Evolutionary conservation across 2,797 vertebrate genomes (phyloP).

Genomic region (Meda fulgida): DNA sequence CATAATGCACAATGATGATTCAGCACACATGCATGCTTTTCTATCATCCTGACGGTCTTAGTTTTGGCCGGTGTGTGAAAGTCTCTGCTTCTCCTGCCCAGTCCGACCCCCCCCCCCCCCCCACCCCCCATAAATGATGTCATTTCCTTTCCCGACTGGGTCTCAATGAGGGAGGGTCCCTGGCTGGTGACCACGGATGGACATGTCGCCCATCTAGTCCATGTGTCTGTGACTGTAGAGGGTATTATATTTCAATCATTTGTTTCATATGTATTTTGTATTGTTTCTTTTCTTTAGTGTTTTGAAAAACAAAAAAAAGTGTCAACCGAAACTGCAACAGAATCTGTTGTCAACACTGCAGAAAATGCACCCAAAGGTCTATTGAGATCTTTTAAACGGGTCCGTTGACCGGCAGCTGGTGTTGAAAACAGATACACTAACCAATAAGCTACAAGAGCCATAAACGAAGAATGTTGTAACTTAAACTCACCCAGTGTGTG

Average conservation of each 20-base stretch:
- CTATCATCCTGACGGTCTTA: constrained; percentile 66
- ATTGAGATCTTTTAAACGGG: neutral
- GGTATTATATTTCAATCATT: constrained; percentile 67
- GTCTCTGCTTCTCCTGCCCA: constrained; percentile 84
- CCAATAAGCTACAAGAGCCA: constrained; percentile 53
- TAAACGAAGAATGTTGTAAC: constrained; percentile 19
- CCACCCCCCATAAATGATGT: constrained; percentile 63
- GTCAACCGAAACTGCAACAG: constrained; percentile 47
- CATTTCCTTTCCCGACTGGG: constrained; percentile 76
- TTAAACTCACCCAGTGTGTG: neutral
- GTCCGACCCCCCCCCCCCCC: constrained; percentile 78
- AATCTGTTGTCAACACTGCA: constrained; percentile 73
- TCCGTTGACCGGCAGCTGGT: constrained; percentile 42
- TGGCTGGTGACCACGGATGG: constrained; percentile 82
- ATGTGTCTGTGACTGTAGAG: constrained; percentile 80
- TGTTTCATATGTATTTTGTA: constrained; percentile 57
- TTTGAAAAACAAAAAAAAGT: constrained; percentile 31
- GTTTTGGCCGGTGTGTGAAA: constrained; percentile 71
- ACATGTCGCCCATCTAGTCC: constrained; percentile 80
- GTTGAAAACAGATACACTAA: constrained; percentile 70
- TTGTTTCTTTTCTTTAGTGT: constrained; percentile 62
- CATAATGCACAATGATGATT: constrained; percentile 1
- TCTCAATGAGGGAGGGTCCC: constrained; percentile 83
- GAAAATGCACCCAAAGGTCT: neutral
- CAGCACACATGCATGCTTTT: constrained; percentile 23